Conservation (phyloP, 1,140 invertebrate genomes). For the Drosophila lowei region DNA sequence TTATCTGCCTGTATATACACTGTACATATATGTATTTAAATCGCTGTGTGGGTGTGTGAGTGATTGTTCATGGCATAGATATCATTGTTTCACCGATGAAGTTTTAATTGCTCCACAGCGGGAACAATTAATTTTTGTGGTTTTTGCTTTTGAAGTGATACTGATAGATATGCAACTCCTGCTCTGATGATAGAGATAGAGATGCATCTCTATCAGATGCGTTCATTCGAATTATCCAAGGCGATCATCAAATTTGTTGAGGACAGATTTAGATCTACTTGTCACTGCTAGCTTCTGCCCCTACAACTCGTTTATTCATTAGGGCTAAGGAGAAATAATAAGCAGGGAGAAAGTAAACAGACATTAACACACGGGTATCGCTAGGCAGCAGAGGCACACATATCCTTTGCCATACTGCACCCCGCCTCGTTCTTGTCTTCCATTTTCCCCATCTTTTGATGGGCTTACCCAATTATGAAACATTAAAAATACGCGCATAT, state of each 20-base stretch:
- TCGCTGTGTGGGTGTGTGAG: background rate
- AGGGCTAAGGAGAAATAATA: too few relatives aligned
- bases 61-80: constrained; percentile 1
- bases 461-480: constrained; percentile 73
- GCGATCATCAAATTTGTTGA: too few relatives aligned
- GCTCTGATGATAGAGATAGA: too few relatives aligned
- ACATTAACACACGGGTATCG: too few relatives aligned
- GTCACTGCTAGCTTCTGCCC: too few relatives aligned
- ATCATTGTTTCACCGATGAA: constrained; percentile 17
- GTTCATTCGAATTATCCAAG: too few relatives aligned
- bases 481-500: constrained; percentile 80
- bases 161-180: too few relatives aligned
- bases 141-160: background rate
- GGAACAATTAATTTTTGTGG: background rate
- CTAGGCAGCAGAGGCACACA: too few relatives aligned
- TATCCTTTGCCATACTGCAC: background rate
- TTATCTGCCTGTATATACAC: constrained; percentile 4
- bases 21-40: background rate
- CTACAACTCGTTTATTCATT: too few relatives aligned
- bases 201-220: too few relatives aligned
- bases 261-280: too few relatives aligned
- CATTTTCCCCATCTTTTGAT: constrained; percentile 3
- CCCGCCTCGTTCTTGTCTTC: background rate
- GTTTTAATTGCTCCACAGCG: constrained; percentile 37
- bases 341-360: too few relatives aligned